phyloP scores from a whole-genome alignment of 2,797 vertebrate species.

The Spea hammondii region DNA sequence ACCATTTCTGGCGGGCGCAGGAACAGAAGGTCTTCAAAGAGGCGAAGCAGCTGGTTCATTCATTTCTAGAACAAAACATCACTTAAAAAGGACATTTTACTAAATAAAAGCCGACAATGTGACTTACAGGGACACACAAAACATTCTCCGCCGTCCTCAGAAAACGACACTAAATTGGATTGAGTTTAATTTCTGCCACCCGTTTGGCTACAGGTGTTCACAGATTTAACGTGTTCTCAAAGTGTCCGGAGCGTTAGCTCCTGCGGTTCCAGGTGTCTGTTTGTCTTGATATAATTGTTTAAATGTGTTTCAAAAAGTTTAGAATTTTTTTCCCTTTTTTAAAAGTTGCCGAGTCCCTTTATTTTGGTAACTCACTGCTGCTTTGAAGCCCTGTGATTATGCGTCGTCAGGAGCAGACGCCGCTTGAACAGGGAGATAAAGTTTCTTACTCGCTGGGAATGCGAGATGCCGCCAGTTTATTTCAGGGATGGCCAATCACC shows the following conservation, averaged over 20 bases:
- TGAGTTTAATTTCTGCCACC: conserved; percentile 51
- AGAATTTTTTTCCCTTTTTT: background rate
- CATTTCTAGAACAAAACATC: conserved; percentile 40
- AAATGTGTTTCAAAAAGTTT: conserved; percentile 15
- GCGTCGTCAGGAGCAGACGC: conserved; percentile 7
- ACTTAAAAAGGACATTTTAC: conserved; percentile 28
- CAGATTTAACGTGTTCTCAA: conserved; percentile 55
- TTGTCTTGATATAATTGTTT: conserved; percentile 44
- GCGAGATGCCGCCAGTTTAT: conserved; percentile 19
- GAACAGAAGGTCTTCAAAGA: background rate
- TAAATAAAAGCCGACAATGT: conserved; percentile 51
- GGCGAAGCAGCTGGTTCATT: conserved; percentile 47
- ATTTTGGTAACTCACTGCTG: conserved; percentile 14
- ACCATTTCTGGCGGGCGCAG: conserved; percentile 20
- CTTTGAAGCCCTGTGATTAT: conserved; percentile 20
- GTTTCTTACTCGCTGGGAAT: conserved; percentile 24
- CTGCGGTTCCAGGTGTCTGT: conserved; percentile 39
- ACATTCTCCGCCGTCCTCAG: background rate
- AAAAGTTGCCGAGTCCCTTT: conserved; percentile 15
- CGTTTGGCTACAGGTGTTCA: conserved; percentile 48
- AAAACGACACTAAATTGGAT: conserved; percentile 41
- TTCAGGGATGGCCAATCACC: conserved; percentile 46
- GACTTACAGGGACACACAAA: conserved; percentile 10
- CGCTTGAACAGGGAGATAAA: conserved; percentile 38
- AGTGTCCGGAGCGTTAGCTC: conserved; percentile 38